Evolutionary conservation across 2,797 vertebrate species (phyloP).

Genomic region (Alauda arvensis): DNA sequence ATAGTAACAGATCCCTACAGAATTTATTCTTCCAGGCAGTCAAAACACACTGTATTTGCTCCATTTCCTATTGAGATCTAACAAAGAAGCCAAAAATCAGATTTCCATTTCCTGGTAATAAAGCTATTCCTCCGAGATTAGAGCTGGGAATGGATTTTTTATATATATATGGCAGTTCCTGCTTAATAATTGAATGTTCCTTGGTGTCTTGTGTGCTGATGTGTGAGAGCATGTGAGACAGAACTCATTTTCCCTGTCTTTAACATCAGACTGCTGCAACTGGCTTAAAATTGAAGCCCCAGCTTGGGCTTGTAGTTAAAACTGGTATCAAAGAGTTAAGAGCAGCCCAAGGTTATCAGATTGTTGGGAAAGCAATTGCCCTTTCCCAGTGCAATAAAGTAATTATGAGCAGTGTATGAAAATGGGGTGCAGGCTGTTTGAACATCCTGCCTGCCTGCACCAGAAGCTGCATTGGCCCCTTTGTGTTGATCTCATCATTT

Average conservation of each 20-base stretch:
- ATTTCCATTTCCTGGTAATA: slow-evolving; percentile 70
- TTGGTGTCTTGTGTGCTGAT: slow-evolving; percentile 72
- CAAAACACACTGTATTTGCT: slow-evolving; percentile 46
- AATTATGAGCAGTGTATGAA: slow-evolving; percentile 28
- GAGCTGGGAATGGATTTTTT: slow-evolving; percentile 25
- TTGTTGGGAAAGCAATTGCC: slow-evolving; percentile 60
- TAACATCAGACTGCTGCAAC: background rate
- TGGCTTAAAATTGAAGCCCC: slow-evolving; percentile 40
- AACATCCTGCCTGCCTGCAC: slow-evolving; percentile 5
- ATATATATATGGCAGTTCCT: background rate
- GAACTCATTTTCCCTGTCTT: slow-evolving; percentile 49
- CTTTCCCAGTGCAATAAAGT: slow-evolving; percentile 44
- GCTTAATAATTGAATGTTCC: slow-evolving; percentile 78
- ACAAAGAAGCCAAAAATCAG: slow-evolving; percentile 63
- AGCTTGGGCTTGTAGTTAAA: slow-evolving; percentile 52
- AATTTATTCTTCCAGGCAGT: slow-evolving; percentile 27
- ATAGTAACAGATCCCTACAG: slow-evolving; percentile 22
- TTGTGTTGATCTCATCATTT: slow-evolving; percentile 8
- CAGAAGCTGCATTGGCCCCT: slow-evolving; percentile 17
- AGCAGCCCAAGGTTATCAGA: slow-evolving; percentile 80
- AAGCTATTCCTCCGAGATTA: slow-evolving; percentile 63
- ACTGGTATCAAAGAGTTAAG: slow-evolving; percentile 70
- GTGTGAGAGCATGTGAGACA: slow-evolving; percentile 70
- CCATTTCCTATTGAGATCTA: slow-evolving; percentile 50
- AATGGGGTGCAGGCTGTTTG: slow-evolving; percentile 34